Percentiles rank a stretch among this genome's conserved stretches.
Conservation (phyloP, 2,113 vertebrate genomes). For the Anas platyrhynchos region DNA sequence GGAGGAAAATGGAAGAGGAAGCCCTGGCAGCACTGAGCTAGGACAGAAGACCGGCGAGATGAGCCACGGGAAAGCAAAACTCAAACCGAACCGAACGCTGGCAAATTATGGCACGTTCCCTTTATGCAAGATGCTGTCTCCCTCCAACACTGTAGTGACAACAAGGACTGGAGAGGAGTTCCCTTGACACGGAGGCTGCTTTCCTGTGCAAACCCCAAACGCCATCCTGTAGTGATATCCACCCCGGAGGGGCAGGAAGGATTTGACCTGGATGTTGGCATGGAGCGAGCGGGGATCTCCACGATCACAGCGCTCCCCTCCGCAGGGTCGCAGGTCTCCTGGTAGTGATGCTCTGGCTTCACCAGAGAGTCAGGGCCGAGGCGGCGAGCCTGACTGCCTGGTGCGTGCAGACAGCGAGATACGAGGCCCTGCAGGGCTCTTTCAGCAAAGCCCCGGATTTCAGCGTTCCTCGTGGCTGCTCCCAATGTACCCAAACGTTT, state of each 20-base stretch:
- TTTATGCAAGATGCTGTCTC: neutral
- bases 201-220: neutral
- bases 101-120: neutral
- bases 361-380: neutral
- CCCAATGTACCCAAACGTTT: neutral
- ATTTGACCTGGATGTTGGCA: neutral
- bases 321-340: neutral
- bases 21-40: neutral
- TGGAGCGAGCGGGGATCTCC: neutral
- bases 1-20: neutral
- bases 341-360: constrained; percentile 10
- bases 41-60: fast-evolving
- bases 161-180: neutral
- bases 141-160: neutral
- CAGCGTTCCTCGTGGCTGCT: neutral
- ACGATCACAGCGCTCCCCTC: neutral
- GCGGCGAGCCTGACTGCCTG: neutral
- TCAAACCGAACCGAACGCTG: neutral
- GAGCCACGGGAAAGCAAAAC: neutral
- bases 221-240: neutral
- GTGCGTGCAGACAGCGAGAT: neutral
- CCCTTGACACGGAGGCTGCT: neutral
- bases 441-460: neutral
- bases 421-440: neutral
- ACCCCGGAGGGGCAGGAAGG: neutral